A percentile compares a stretch with the other conserved stretches of the same genome.
Evolutionary conservation across 2,888 invertebrate species (phyloP).

Genomic region (Leptinotarsa peninsularis): DNA sequence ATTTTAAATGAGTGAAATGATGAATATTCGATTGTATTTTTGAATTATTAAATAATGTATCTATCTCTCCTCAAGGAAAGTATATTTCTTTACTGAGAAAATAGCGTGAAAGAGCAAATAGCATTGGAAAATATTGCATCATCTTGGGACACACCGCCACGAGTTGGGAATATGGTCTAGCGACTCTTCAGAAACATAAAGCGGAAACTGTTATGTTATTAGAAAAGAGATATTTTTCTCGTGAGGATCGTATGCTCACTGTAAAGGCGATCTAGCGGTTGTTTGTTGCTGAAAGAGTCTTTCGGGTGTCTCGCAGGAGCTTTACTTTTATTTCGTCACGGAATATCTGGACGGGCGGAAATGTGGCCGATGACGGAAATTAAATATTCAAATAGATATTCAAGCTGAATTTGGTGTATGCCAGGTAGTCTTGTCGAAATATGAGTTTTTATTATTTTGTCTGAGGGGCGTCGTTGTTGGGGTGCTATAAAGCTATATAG

Average conservation of each 20-base stretch:
- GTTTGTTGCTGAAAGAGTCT: background rate
- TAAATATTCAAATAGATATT: conserved; percentile 1
- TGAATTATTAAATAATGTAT: too few relatives aligned
- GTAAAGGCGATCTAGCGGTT: background rate
- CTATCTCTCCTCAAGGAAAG: too few relatives aligned
- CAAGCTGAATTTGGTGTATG: background rate
- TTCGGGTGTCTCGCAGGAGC: background rate
- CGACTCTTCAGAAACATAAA: conserved; percentile 8
- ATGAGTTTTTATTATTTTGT: background rate
- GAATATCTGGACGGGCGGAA: background rate
- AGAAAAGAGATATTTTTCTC: background rate
- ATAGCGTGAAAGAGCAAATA: background rate
- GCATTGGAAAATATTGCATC: background rate
- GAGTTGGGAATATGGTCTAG: background rate
- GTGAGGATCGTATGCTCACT: background rate
- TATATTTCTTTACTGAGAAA: background rate
- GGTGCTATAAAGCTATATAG: too few relatives aligned
- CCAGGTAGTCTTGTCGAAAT: background rate
- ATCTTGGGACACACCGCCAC: background rate
- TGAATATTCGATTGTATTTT: too few relatives aligned
- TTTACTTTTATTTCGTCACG: background rate
- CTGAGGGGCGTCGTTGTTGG: too few relatives aligned
- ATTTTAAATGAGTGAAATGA: too few relatives aligned
- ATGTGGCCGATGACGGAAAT: background rate
- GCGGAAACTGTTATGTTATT: conserved; percentile 10